Conservation (phyloP, 2,113 vertebrate species). For the Edolisoma coerulescens region DNA sequence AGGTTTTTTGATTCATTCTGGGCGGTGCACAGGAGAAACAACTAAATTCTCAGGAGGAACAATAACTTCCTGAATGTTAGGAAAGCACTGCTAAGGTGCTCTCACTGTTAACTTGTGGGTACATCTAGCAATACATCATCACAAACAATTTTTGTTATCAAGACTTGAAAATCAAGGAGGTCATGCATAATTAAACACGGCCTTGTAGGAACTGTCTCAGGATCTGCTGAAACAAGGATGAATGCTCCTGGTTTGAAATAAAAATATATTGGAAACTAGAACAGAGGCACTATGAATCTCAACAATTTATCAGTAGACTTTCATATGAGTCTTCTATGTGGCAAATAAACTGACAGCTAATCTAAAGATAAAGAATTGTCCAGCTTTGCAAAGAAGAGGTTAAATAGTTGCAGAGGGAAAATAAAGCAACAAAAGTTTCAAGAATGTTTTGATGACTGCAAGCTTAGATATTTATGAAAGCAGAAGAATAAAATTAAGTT, state of each 20-base stretch:
- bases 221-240: background rate
- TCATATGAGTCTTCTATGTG: background rate
- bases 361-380: background rate
- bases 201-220: background rate
- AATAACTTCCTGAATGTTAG: background rate
- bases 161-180: background rate
- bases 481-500: background rate
- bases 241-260: background rate
- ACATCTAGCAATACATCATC: background rate
- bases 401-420: background rate
- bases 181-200: background rate
- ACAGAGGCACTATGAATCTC: background rate
- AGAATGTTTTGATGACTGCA: background rate
- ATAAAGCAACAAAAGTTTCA: background rate
- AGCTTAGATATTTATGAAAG: background rate
- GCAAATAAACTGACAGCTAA: background rate
- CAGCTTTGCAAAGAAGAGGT: background rate
- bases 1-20: background rate
- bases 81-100: background rate
- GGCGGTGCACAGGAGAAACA: background rate
- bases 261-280: background rate
- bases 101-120: background rate
- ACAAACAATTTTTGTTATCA: background rate
- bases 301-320: background rate
- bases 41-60: background rate